Evolutionary conservation across 2,113 vertebrate species (phyloP).

Genomic region (Ifrita kowaldi): DNA sequence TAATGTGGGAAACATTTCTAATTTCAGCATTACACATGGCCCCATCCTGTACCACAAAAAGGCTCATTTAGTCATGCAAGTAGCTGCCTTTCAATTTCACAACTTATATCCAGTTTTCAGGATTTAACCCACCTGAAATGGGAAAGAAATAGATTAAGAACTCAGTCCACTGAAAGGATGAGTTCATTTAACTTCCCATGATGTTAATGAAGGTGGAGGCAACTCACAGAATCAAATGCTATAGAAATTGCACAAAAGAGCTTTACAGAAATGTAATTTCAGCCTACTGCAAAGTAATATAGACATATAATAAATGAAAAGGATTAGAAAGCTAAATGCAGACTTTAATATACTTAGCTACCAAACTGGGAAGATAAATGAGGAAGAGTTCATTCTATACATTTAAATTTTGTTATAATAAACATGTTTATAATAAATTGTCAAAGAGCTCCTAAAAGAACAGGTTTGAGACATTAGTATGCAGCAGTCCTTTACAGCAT

Average conservation of each 20-base stretch:
- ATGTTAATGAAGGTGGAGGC: not conserved
- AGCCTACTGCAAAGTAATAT: not conserved
- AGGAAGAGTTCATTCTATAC: not conserved
- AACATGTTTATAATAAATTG: not conserved
- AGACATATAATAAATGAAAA: not conserved
- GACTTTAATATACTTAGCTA: not conserved
- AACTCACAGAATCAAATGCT: not conserved
- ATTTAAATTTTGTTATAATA: slow-evolving; percentile 25
- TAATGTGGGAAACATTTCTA: not conserved
- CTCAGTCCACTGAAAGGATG: not conserved
- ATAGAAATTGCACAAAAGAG: not conserved
- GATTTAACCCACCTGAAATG: not conserved
- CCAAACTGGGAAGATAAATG: not conserved
- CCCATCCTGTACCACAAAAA: not conserved
- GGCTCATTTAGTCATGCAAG: not conserved
- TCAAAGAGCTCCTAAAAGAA: not conserved
- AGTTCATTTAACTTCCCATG: not conserved
- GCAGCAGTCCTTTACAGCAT: not conserved
- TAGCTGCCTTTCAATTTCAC: not conserved
- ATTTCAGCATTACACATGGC: not conserved
- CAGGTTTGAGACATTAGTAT: not conserved
- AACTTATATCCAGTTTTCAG: not conserved
- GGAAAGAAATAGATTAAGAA: not conserved
- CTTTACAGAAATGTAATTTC: not conserved
- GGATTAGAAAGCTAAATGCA: not conserved